phyloP scores from a whole-genome alignment of 2,797 vertebrate species.

The Craterocephalus amniculus region DNA sequence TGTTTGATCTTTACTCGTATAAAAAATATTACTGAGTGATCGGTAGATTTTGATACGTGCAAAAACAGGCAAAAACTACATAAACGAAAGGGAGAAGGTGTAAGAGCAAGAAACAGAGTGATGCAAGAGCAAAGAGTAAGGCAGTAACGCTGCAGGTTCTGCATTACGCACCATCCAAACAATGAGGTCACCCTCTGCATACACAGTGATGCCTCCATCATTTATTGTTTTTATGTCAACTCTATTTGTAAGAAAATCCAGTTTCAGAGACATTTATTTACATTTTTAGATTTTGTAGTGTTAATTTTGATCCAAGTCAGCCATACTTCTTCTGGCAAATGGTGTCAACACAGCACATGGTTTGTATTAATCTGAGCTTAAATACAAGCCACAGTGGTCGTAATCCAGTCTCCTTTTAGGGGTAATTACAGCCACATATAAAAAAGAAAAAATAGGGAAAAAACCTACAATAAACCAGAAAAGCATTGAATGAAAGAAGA shows the following conservation, averaged over 20 bases:
- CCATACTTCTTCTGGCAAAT: neutral
- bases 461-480: too few species aligned
- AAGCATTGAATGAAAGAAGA: neutral
- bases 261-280: neutral
- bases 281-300: neutral
- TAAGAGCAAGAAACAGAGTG: constrained; percentile 40
- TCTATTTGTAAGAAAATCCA: neutral
- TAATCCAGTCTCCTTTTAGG: neutral
- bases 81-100: constrained; percentile 5
- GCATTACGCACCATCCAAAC: constrained; percentile 39
- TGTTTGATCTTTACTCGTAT: neutral
- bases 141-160: constrained; percentile 59
- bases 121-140: constrained; percentile 60
- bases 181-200: constrained; percentile 39
- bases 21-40: neutral
- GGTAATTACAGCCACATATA: neutral
- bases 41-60: constrained; percentile 8
- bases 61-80: constrained; percentile 4
- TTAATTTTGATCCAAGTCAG: neutral
- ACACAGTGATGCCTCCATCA: neutral
- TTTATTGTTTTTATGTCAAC: neutral
- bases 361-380: neutral
- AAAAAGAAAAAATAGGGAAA: neutral
- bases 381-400: neutral
- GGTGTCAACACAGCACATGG: neutral